Evolutionary conservation across 2,113 vertebrate species (phyloP), one percentile per base, ranked within the genome.

Genomic region (Hippocampus guttulatus): DNA sequence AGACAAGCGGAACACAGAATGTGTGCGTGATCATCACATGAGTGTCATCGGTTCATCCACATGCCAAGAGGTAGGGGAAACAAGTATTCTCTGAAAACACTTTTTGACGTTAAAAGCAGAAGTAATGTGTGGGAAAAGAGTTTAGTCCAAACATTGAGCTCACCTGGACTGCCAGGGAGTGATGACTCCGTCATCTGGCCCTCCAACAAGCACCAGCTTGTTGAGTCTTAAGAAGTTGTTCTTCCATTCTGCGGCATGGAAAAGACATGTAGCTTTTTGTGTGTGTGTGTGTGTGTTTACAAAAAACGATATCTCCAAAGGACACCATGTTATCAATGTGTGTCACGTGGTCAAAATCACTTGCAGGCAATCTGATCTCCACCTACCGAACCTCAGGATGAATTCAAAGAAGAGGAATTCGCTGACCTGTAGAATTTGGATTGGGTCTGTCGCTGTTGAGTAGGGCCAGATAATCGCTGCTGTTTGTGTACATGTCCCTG

Each of bases 91-190:
- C 14, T 52, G 63, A 51, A 30, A 67, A 51, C 21, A 0, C 3
- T 69, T 10, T 52, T 52, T 52, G 8, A 54, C 21, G 4, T n/a
- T 23, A 41, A 64, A 64, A 23, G 38, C 20, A 41, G 63, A 23
- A 45, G 40, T 64, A 12, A 7, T 45, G 40, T 25, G n/a, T 2
- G 2, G 2, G 11, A 18, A 57, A 60, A 57, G 2, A 57, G 11
- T 25, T 25, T 23, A 57, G 11, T 60, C 45, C 7, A 10, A 2
- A 30, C 20, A 43, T 11, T 38, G 1, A 30, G 51, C 62, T 73
- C 76, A 95, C 95, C 95, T 97, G 14, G 95, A 96, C 83, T 97
- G 92, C 95, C 95, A 96, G 2, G 95, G 95, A 1, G 92, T 96
- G 80, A 96, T 96, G 51, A 97, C 95, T 0, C 95, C 95, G 27